A percentile compares a stretch with the other conserved stretches of the same genome.
Evolutionary conservation across 1,140 invertebrate genomes (phyloP).

Genomic region (Mya arenaria): DNA sequence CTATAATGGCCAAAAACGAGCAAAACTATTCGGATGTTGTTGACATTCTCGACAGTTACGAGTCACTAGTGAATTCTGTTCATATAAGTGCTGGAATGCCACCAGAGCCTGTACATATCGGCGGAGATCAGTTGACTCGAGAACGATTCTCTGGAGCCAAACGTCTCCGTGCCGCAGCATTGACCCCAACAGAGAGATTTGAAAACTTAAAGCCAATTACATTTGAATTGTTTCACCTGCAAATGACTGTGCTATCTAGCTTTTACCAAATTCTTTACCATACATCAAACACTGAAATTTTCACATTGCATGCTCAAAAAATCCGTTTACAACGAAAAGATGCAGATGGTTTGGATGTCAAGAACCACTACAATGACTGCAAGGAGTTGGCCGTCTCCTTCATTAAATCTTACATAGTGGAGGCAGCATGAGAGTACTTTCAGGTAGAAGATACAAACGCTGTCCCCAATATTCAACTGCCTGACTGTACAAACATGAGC

Average conservation of each 20-base stretch:
- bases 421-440: slow-evolving; percentile 40
- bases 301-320: slow-evolving; percentile 34
- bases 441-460: neutral
- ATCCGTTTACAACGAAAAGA: slow-evolving; percentile 42
- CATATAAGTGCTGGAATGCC: neutral
- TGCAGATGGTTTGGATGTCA: slow-evolving; percentile 42
- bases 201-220: slow-evolving; percentile 53
- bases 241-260: slow-evolving; percentile 40
- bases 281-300: neutral
- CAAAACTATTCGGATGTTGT: slow-evolving; percentile 45
- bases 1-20: slow-evolving; percentile 46
- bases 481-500: neutral
- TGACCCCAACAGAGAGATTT: slow-evolving; percentile 33
- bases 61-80: neutral
- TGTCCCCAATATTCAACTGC: neutral
- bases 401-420: slow-evolving; percentile 37
- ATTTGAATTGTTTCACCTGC: slow-evolving; percentile 62
- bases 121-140: slow-evolving; percentile 56
- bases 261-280: slow-evolving; percentile 51
- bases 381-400: slow-evolving; percentile 55
- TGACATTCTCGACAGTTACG: slow-evolving; percentile 36
- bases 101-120: slow-evolving; percentile 28
- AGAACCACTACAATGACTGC: slow-evolving; percentile 36
- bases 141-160: slow-evolving; percentile 59
- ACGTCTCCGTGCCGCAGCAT: slow-evolving; percentile 16